Base-by-base conservation (phyloP, 92 coral and sea anemone genomes). In the Nematostella vectensis region DNA sequence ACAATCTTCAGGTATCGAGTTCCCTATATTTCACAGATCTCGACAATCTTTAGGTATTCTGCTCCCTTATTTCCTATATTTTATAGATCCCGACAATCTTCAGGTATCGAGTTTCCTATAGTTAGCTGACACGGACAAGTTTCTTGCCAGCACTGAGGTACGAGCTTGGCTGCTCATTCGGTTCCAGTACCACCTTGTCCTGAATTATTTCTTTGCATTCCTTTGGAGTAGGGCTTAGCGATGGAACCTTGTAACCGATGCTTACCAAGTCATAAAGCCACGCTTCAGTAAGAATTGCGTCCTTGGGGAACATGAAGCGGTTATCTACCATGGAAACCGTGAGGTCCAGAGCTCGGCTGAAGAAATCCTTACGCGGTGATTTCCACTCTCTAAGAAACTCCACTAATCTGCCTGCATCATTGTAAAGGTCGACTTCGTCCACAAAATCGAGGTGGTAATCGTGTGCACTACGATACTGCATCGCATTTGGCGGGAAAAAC, bases 401-500 rank as follows among this genome's bases (percentile, higher is more conserved):
- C 20, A 93, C 87, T 1, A 93, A 63, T 10, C 80, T 71, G 1
- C 96, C 83, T 25, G 99, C 76, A 44, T 93, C 88, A n/a, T 75
- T 84, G 49, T 93, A 87, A 3, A 93, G 58, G 17, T 69, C 75
- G 48, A 81, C 76, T 61, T 93, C 99, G 39, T 93, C 96, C 25
- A 78, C 76, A 45, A 93, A 87, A 56, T 93, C 96, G 19, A 53
- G 64, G 13, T 74, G 87, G 28, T 93, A 93, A 63, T 88, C 76
- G 55, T 93, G 99, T 26, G 99, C 80, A 62, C 79, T 93, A 29
- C 99, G 76, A 31, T 56, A 57, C 44, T 93, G 99, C 51, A 70
- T 62, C 0, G 99, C 99, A 69, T 93, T 93, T 27, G 99, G 99
- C 6, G 96, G 85, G 42, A 93, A 93, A 48, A 93, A 93, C 0